Conservation (phyloP, 2,888 invertebrate genomes). For the Caenorhabditis becei region DNA sequence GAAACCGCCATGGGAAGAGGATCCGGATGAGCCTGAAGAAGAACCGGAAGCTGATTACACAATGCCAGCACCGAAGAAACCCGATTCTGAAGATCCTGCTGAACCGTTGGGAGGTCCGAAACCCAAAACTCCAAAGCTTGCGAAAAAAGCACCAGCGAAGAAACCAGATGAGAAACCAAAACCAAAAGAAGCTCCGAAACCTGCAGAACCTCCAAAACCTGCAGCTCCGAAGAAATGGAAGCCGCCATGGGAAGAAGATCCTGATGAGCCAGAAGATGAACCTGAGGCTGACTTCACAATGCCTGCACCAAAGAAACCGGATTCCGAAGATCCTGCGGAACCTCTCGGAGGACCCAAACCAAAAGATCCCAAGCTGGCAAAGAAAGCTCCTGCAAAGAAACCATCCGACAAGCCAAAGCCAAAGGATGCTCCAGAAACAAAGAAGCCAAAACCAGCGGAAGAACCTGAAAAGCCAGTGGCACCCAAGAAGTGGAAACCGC, state of each 20-base stretch:
- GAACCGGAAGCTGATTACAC: slow-evolving; percentile 66
- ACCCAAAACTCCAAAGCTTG: slow-evolving; percentile 50
- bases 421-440: slow-evolving; percentile 25
- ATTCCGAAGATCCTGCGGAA: slow-evolving; percentile 66
- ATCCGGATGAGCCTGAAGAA: slow-evolving; percentile 34
- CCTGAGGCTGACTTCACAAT: slow-evolving; percentile 52
- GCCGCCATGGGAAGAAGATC: slow-evolving; percentile 61
- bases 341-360: slow-evolving; percentile 55
- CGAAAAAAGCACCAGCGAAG: slow-evolving; percentile 44
- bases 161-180: slow-evolving; percentile 24
- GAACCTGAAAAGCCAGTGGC: slow-evolving; percentile 37
- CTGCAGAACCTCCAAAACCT: slow-evolving; percentile 51
- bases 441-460: slow-evolving; percentile 25
- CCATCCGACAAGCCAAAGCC: slow-evolving; percentile 26
- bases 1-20: slow-evolving; percentile 55
- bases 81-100: slow-evolving; percentile 53
- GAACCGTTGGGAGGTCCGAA: slow-evolving; percentile 40
- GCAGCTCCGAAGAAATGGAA: slow-evolving; percentile 56
- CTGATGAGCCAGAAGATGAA: slow-evolving; percentile 44
- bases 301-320: slow-evolving; percentile 51
- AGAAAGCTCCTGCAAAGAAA: slow-evolving; percentile 31
- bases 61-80: slow-evolving; percentile 54
- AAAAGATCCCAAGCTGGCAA: slow-evolving; percentile 54
- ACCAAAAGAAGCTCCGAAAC: slow-evolving; percentile 49
- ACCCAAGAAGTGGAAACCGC: slow-evolving; percentile 56